Percentiles rank a stretch among this genome's conserved stretches.
These are phyloP conservation scores for Drosophila nigricruria DNA, from an alignment of 2,888 invertebrate genomes.

Conservation along the genomic window DNA sequence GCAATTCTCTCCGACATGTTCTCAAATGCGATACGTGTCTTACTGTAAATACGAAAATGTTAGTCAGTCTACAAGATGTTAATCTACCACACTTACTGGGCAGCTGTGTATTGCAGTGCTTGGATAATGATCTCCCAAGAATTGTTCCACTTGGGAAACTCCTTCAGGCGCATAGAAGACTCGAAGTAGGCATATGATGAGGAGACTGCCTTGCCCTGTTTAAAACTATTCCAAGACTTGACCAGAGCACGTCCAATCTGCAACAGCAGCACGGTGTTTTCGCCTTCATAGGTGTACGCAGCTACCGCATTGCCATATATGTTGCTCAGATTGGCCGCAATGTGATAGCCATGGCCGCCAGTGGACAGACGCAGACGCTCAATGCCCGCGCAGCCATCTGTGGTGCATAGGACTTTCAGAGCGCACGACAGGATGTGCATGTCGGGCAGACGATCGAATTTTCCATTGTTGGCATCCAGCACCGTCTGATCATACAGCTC, in stretches of 20 bases:
- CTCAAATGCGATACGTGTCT: constrained; percentile 89
- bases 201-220: constrained; percentile 87
- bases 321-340: constrained; percentile 92
- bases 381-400: constrained; percentile 90
- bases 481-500: constrained; percentile 93
- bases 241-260: constrained; percentile 94
- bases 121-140: constrained; percentile 84
- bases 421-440: constrained; percentile 94
- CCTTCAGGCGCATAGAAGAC: constrained; percentile 43
- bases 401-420: constrained; percentile 93
- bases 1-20: constrained; percentile 89
- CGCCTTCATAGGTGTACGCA: constrained; percentile 97
- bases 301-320: constrained; percentile 94
- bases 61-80: not conserved
- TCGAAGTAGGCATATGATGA: constrained; percentile 90
- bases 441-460: constrained; percentile 92
- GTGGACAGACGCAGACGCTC: constrained; percentile 95
- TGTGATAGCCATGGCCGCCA: constrained; percentile 98
- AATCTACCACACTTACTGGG: constrained; percentile 82
- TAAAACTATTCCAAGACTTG: constrained; percentile 90
- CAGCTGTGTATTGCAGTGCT: constrained; percentile 86
- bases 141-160: constrained; percentile 78
- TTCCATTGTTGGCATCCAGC: constrained; percentile 91
- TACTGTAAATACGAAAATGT: constrained; percentile 85
- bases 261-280: constrained; percentile 96